Evolutionary conservation across 1,140 invertebrate species (phyloP), one percentile per base, ranked within the genome.

Genomic region (Trachymyrmex cornetzi): DNA sequence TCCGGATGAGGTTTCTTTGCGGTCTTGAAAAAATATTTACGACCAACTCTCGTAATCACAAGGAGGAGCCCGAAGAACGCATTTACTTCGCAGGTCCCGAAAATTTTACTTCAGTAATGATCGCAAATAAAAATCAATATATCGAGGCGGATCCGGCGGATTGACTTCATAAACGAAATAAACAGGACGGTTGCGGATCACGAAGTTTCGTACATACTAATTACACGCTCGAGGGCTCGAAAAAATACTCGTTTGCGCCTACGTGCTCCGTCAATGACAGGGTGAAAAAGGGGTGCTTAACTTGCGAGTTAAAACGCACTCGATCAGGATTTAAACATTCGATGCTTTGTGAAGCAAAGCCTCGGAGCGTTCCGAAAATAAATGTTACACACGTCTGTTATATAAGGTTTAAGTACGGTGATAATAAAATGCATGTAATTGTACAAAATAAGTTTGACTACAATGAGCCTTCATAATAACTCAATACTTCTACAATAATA

Each of bases 21-120:
- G 30, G 16, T 84, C 67, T 87, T 66, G n/a, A 84, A 30, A 82
- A 87, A 87, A 82, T 63, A 87, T 87, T 86, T 80, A 27, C 24
- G 48, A 24, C 0, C 59, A n/a, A 22, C 16, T 48, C 16, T 59
- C 55, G 34, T 61, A 16, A 74, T 24, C 55, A 12, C 34, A 14
- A 71, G 44, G 14, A 71, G 44, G 24, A 27, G 19, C n/a, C 24
- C 50, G 22, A 34, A 19, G 16, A 38, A 53, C 14, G 24, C 14
- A 69, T 77, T 77, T 38, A 63, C 50, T 50, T 77, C 22, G 59
- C 27, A 50, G 59, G n/a, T 30, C 12, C 57, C 53, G 34, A 9
- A 80, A 80, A 24, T 67, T 69, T 69, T 24, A 55, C 30, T 69
- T 38, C 24, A 57, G n/a, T 63, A 34, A 80, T 63, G 3, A 27